These are phyloP conservation scores for Tipula unca DNA, from an alignment of 2,888 invertebrate species.

Conservation along the genomic window DNA sequence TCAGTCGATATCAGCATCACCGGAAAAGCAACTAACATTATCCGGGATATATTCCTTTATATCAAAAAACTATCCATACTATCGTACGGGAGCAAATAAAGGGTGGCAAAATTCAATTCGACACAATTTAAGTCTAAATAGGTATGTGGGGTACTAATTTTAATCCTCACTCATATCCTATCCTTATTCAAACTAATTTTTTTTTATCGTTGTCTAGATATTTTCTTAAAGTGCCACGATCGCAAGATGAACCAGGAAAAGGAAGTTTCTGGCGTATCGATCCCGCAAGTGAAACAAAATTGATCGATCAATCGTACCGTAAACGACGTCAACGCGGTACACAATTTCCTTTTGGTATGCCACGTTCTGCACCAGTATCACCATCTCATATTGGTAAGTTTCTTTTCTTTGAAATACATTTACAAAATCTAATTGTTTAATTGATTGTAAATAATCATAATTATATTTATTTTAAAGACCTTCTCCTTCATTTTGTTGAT, in stretches of 20 bases:
- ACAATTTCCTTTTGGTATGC: constrained; percentile 71
- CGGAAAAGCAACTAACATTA: constrained; percentile 91
- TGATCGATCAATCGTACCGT: constrained; percentile 93
- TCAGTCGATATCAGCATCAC: constrained; percentile 90
- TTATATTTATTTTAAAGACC: not conserved
- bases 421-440: too few species aligned
- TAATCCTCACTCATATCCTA: too few species aligned
- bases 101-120: constrained; percentile 34
- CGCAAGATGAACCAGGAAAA: constrained; percentile 97
- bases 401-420: constrained; percentile 44
- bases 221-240: constrained; percentile 78
- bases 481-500: constrained; percentile 29
- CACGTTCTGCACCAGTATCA: constrained; percentile 87
- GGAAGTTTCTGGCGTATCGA: constrained; percentile 99
- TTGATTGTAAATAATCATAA: not conserved
- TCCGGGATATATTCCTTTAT: constrained; percentile 98
- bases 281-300: constrained; percentile 88
- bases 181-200: too few species aligned
- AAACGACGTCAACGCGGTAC: constrained; percentile 88
- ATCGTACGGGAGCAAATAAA: constrained; percentile 88
- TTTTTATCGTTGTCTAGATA: constrained; percentile 85
- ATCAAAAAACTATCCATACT: constrained; percentile 97
- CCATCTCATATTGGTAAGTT: constrained; percentile 77
- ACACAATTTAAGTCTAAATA: constrained; percentile 52
- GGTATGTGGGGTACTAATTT: too few species aligned